These are phyloP conservation scores for Drosophila tanythrix DNA, from an alignment of 2,888 invertebrate species.

Conservation along the genomic window DNA sequence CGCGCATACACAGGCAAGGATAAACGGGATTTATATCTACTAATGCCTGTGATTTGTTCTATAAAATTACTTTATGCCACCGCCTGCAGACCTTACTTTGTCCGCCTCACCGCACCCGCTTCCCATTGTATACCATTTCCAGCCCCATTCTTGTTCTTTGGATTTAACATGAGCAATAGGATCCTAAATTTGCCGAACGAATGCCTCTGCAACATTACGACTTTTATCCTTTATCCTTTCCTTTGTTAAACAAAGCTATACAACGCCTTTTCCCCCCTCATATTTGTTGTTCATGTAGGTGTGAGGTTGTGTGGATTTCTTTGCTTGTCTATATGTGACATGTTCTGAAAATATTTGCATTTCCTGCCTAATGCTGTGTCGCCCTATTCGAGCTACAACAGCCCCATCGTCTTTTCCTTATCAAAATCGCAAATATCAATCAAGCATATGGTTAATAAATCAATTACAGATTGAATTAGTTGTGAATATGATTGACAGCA, in stretches of 20 bases:
- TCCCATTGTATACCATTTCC: not conserved
- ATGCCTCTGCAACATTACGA: conserved; percentile 56
- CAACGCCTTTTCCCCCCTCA: conserved; percentile 22
- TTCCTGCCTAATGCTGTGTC: conserved; percentile 21
- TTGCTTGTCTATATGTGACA: conserved; percentile 8
- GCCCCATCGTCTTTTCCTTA: conserved; percentile 31
- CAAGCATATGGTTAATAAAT: conserved; percentile 55
- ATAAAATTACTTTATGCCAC: conserved; percentile 79
- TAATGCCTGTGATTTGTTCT: conserved; percentile 81
- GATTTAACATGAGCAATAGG: conserved; percentile 11
- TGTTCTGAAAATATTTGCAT: conserved; percentile 47
- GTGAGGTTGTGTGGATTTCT: conserved; percentile 4
- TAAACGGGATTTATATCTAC: conserved; percentile 79
- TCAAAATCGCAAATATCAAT: conserved; percentile 15
- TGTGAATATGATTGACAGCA: conserved; percentile 37
- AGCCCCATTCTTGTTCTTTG: conserved; percentile 1
- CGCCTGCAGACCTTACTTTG: conserved; percentile 43
- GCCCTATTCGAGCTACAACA: conserved; percentile 15
- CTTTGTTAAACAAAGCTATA: conserved; percentile 55
- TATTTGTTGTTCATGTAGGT: conserved; percentile 29
- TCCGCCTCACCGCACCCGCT: conserved; percentile 8
- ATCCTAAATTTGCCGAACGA: conserved; percentile 58
- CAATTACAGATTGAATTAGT: conserved; percentile 58
- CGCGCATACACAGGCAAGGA: conserved; percentile 77
- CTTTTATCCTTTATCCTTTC: conserved; percentile 67